phyloP scores from a whole-genome alignment of 2,113 vertebrate species.

The Laticauda colubrina region DNA sequence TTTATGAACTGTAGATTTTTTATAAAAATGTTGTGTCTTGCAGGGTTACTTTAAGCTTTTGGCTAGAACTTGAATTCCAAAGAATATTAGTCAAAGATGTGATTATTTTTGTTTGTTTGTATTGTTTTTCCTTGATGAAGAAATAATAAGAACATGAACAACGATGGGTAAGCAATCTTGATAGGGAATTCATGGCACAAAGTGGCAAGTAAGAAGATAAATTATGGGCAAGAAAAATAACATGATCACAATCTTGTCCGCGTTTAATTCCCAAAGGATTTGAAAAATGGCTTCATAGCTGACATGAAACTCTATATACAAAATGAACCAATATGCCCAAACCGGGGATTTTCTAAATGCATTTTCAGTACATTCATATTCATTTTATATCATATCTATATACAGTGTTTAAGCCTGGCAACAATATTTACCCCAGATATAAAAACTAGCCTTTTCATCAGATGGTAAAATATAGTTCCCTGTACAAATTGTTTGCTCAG shows the following conservation, averaged over 20 bases:
- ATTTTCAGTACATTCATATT: not conserved
- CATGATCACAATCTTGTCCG: not conserved
- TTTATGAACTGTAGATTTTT: not conserved
- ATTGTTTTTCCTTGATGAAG: not conserved
- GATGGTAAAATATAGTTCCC: constrained; percentile 4
- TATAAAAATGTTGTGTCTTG: not conserved
- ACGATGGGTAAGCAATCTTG: not conserved
- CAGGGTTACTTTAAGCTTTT: not conserved
- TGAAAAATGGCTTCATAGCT: not conserved
- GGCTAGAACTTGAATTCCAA: not conserved
- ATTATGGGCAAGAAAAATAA: not conserved
- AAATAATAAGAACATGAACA: not conserved
- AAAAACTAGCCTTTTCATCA: not conserved
- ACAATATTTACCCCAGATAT: constrained; percentile 10
- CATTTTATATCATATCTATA: constrained; percentile 12
- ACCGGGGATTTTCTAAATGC: constrained; percentile 7
- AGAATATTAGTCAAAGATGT: not conserved
- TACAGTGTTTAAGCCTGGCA: constrained; percentile 10
- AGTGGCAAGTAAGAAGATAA: not conserved
- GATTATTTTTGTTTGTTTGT: not conserved
- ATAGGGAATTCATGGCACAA: not conserved
- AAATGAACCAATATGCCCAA: not conserved
- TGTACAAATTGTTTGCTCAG: not conserved
- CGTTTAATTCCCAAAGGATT: not conserved
- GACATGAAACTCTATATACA: not conserved